Evolutionary conservation across 2,888 invertebrate genomes (phyloP), one percentile per base, ranked within the genome.

Genomic region (Drosophila greeni): DNA sequence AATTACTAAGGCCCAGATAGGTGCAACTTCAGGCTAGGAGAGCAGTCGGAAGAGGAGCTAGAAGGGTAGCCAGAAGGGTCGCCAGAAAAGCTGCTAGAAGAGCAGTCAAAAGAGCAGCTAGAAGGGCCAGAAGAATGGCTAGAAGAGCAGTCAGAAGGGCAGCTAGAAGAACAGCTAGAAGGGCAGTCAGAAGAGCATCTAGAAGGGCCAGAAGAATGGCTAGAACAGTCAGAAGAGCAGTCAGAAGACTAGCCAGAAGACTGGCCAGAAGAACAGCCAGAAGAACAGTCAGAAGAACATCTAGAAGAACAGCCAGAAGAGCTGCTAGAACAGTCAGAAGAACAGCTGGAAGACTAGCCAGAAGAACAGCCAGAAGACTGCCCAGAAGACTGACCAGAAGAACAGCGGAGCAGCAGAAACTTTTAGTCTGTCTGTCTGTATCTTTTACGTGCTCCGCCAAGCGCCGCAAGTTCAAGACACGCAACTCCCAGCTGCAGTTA

Each of bases 401-500:
- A 12, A 18, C 16, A 36, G 11, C 29, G 9, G 29, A 12, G 18
- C 2, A 6, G 36, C 0, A 16, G 14, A 8, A 5, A 20, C 20
- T 7, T 6, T n/a, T n/a, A n/a, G n/a, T n/a, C 16, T 11, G 16
- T 0, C 36, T 36, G 20, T 66, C 66, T 75, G 78, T 72, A 76
- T 80, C 74, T 81, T 72, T 75, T 78, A 78, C 81, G 78, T 81
- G 79, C 78, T 76, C 56, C 70, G 60, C 60, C 67, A 68, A 76
- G 78, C 78, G 73, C 73, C 68, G 64, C 73, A 73, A 75, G 75
- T 75, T 75, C 75, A 73, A 62, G 60, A 59, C 65, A 65, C 61
- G 73, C 71, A 78, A 74, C 76, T 73, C 61, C 45, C 52, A 58
- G 65, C 48, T 66, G 58, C 64, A 56, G 16, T 42, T 48, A 20